phyloP scores from a whole-genome alignment of 2,113 vertebrate species.

The Nettapus auritus region DNA sequence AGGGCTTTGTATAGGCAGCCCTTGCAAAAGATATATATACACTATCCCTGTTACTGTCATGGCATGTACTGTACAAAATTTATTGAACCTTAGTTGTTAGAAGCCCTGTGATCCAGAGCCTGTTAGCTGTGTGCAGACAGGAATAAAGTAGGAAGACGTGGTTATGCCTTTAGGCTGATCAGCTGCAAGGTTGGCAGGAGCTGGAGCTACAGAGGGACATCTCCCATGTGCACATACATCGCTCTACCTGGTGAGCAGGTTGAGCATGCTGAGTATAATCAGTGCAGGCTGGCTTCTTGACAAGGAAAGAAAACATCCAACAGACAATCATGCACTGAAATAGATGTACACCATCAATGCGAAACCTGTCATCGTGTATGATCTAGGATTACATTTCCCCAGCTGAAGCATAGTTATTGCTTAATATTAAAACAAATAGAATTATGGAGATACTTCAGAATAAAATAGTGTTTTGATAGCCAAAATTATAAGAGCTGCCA shows the following conservation, averaged over 20 bases:
- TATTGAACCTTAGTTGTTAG: neutral
- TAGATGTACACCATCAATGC: rapidly evolving
- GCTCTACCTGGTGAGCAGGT: neutral
- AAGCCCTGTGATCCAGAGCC: slow-evolving; percentile 6
- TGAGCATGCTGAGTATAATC: rapidly evolving
- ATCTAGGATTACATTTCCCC: neutral
- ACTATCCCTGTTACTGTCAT: neutral
- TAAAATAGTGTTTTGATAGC: neutral
- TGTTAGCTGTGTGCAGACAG: neutral
- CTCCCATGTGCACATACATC: rapidly evolving
- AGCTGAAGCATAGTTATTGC: neutral
- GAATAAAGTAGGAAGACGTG: neutral
- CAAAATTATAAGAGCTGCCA: neutral
- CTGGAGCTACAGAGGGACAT: neutral
- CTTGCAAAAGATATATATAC: neutral
- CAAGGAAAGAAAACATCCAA: neutral
- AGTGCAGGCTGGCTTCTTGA: rapidly evolving
- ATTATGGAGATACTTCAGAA: neutral
- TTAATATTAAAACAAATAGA: neutral
- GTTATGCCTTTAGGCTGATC: neutral
- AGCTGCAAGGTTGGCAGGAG: neutral
- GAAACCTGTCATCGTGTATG: neutral
- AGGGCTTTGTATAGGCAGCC: neutral
- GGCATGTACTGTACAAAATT: neutral
- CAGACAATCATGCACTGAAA: rapidly evolving